These are phyloP conservation scores for Semnopithecus entellus DNA, from an alignment of 2,113 vertebrate genomes.

Conservation along the genomic window DNA sequence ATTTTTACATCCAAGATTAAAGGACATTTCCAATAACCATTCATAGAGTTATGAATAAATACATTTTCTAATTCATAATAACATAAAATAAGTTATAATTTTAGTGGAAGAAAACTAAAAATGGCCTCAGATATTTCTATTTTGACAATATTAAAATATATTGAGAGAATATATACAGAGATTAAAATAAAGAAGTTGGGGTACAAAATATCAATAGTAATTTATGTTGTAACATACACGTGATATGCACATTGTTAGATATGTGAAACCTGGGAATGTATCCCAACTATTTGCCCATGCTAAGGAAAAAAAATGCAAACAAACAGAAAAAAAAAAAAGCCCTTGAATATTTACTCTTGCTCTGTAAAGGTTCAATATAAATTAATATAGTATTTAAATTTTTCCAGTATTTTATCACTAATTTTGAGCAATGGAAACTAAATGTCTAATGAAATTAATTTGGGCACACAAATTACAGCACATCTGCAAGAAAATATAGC, in stretches of 20 bases:
- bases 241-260: not conserved
- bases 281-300: not conserved
- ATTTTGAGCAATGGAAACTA: not conserved
- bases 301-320: not conserved
- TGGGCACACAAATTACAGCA: not conserved
- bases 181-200: not conserved
- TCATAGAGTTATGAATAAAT: not conserved
- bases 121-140: not conserved
- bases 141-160: not conserved
- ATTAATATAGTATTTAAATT: not conserved
- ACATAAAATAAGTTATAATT: not conserved
- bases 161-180: not conserved
- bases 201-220: not conserved
- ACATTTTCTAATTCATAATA: not conserved
- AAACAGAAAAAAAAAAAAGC: not conserved
- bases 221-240: not conserved
- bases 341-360: not conserved
- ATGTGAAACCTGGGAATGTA: not conserved
- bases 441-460: not conserved
- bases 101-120: not conserved
- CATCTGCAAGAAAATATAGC: not conserved
- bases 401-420: not conserved
- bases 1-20: not conserved
- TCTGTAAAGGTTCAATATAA: not conserved
- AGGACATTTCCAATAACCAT: not conserved